A percentile compares a stretch with the other conserved stretches of the same genome.
phyloP scores from a whole-genome alignment of 2,888 invertebrate species.

The Synanthedon vespiformis region DNA sequence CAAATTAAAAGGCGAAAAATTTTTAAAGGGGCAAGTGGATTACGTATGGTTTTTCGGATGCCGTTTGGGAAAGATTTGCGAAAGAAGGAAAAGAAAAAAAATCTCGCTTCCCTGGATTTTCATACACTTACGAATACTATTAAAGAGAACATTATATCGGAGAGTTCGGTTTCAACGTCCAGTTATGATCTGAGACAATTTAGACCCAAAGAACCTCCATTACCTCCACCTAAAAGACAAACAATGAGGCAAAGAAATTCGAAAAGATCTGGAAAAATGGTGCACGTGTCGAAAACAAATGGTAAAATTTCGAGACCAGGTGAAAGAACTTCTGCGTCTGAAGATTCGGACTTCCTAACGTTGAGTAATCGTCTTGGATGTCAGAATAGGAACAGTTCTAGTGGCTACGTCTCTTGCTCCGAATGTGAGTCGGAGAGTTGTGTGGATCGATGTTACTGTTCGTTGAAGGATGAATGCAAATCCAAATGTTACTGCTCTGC shows the following conservation, averaged over 20 bases:
- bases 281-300: conserved; percentile 50
- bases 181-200: conserved; percentile 74
- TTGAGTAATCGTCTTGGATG: conserved; percentile 71
- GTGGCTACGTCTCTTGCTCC: conserved; percentile 86
- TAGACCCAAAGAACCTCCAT: conserved; percentile 64
- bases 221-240: conserved; percentile 52
- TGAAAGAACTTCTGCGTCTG: conserved; percentile 72
- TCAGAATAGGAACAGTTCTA: conserved; percentile 74
- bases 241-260: conserved; percentile 49
- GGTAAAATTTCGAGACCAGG: conserved; percentile 64
- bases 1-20: conserved; percentile 72
- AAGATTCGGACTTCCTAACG: conserved; percentile 71
- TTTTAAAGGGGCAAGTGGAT: conserved; percentile 70
- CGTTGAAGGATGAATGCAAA: conserved; percentile 71
- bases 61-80: conserved; percentile 61
- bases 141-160: conserved; percentile 51
- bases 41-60: conserved; percentile 75
- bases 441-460: conserved; percentile 89
- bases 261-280: conserved; percentile 49
- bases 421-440: conserved; percentile 92
- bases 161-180: conserved; percentile 73
- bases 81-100: conserved; percentile 38
- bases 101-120: conserved; percentile 26
- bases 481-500: conserved; percentile 75
- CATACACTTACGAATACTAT: conserved; percentile 17